Conservation (phyloP, 2,113 vertebrate species). For the Nansenia antarctica region DNA sequence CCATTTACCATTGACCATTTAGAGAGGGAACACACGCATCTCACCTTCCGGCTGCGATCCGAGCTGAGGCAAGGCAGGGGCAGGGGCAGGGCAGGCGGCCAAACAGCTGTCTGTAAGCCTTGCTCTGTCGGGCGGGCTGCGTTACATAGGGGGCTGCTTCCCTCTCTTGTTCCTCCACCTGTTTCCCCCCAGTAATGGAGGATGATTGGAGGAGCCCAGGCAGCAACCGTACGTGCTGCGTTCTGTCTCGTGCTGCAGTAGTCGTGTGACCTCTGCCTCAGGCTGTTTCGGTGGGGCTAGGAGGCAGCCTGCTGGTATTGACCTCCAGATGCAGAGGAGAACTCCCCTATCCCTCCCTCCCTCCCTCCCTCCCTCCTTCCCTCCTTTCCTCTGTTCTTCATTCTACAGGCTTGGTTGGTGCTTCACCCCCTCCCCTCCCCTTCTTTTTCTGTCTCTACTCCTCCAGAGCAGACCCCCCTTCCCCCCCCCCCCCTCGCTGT, state of each 20-base stretch:
- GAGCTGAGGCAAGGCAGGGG: neutral
- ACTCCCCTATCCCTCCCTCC: neutral
- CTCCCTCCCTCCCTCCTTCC: neutral
- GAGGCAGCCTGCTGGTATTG: neutral
- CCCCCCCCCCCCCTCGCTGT: neutral
- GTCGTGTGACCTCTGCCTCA: neutral
- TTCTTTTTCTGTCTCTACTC: neutral
- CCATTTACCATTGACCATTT: no score
- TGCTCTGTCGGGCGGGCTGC: neutral
- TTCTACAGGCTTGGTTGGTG: constrained; percentile 38
- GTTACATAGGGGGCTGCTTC: neutral
- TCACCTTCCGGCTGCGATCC: constrained; percentile 29
- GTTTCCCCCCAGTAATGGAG: neutral
- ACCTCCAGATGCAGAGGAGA: neutral
- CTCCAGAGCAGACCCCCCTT: neutral
- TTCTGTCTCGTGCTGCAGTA: neutral
- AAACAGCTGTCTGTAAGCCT: constrained; percentile 31
- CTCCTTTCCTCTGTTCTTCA: neutral
- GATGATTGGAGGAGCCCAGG: neutral
- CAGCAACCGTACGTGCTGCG: no score
- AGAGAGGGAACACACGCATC: neutral
- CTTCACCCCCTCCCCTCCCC: constrained; percentile 30
- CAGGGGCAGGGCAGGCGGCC: constrained; percentile 6
- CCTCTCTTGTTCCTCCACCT: neutral
- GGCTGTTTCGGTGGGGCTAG: neutral